Percentiles rank a stretch among this genome's conserved stretches.
Conservation (phyloP, 2,888 invertebrate species). For the Notodonta ziczac region DNA sequence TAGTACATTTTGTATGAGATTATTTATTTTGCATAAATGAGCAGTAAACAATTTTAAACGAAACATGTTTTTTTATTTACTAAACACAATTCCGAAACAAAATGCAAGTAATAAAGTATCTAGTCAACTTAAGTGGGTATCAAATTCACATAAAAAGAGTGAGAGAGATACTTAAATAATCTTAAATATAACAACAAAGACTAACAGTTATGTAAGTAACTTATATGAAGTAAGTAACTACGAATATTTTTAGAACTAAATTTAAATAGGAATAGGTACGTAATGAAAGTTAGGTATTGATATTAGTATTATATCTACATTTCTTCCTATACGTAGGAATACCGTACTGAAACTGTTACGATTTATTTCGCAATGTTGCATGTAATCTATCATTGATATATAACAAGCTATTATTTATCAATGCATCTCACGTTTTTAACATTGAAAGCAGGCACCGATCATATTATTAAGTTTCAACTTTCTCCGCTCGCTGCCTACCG, state of each 20-base stretch:
- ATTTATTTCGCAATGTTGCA: not conserved
- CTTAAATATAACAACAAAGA: no score
- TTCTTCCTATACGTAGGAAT: no score
- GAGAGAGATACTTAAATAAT: no score
- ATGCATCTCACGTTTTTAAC: constrained; percentile 55
- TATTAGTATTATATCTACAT: no score
- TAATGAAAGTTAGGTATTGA: no score
- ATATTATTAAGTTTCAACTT: constrained; percentile 62
- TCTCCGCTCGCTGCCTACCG: constrained; percentile 51
- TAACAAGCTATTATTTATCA: not conserved
- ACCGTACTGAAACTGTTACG: not conserved
- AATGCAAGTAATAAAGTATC: no score
- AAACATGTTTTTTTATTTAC: constrained; percentile 22
- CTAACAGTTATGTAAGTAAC: no score
- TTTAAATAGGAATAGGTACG: no score
- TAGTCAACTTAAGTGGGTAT: no score
- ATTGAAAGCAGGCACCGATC: constrained; percentile 64
- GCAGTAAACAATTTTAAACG: constrained; percentile 39
- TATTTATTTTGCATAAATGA: constrained; percentile 63
- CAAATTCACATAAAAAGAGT: no score
- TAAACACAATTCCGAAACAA: not conserved
- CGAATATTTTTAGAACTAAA: no score
- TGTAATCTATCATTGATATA: not conserved
- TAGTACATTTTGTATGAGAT: constrained; percentile 61
- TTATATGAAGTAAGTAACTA: no score